Base-by-base conservation (phyloP, 2,797 vertebrate genomes). In the Macroramphosus scolopax region DNA sequence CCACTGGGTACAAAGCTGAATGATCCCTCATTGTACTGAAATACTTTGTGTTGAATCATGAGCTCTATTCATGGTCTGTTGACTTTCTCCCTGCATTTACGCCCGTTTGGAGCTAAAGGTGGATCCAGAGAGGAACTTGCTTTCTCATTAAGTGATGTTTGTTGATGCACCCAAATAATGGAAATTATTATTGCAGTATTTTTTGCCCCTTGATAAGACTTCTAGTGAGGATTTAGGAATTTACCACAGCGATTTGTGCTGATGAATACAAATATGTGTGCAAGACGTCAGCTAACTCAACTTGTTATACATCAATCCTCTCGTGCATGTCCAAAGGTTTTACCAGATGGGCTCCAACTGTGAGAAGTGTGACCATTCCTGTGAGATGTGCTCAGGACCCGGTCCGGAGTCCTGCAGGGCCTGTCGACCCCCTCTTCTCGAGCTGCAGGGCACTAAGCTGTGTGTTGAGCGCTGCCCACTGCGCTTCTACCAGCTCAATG, bases 401-500 rank as follows among this genome's bases (percentile, higher is more conserved):
- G 88, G 80, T 0, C 47, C 74, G 0, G 84, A 89, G 6, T 79
- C 84, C 30, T 93, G 90, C 63, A 74, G 78, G 11, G 51, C 53
- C 1, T 89, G 89, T 34, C 50, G 58, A 1, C 69, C 73, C 46
- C 84, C 72, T 25, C 69, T 71, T 1, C 58, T 91, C 63, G 80
- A 91, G 37, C 65, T 90, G 17, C 74, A 84, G 16, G 85, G 86
- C 20, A 88, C 85, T 44, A 85, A 81, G 38, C 65, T 88, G 40
- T 91, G 89, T 54, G 86, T 90, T 18, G 77, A 89, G 41, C 67
- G 17, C n/a, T 86, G 88, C 17, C 81, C 85, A 1, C 59, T 56
- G 1, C 85, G 52, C 51, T 91, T 92, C 69, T 86, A 85, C 50
- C 55, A 33, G 41, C 45, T 66, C 8, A 56, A 51, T 3, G 56